Percentiles rank a stretch among this genome's conserved stretches.
Evolutionary conservation across 2,888 invertebrate species (phyloP).

Genomic region (Lottia scabra): DNA sequence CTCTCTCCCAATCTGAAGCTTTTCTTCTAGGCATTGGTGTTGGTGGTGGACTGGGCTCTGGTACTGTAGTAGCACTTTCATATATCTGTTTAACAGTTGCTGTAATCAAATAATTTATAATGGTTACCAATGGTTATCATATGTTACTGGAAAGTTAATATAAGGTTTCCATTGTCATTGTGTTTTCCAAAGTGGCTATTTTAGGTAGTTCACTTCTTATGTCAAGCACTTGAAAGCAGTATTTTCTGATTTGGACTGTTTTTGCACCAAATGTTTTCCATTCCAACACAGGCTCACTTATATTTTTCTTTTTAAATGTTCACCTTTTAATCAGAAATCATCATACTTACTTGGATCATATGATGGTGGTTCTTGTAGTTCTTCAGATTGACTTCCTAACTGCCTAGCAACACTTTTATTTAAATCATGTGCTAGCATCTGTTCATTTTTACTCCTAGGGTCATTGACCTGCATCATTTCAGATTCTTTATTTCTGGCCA

Average conservation of each 20-base stretch:
- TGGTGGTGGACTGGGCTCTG: slow-evolving; percentile 57
- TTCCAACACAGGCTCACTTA: too few species aligned
- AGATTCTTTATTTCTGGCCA: slow-evolving; percentile 41
- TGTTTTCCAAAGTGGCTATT: too few species aligned
- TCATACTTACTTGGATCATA: slow-evolving; percentile 28
- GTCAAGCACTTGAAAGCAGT: too few species aligned
- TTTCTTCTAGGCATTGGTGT: slow-evolving; percentile 62
- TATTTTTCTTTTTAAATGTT: too few species aligned
- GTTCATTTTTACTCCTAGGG: slow-evolving; percentile 62
- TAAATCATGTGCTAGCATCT: slow-evolving; percentile 51
- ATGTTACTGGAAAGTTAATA: too few species aligned
- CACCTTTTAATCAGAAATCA: neutral
- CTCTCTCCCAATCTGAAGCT: slow-evolving; percentile 64
- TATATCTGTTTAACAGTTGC: slow-evolving; percentile 59
- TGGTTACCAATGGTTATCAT: too few species aligned
- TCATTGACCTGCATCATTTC: slow-evolving; percentile 55
- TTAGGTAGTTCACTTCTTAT: too few species aligned
- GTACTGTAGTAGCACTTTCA: slow-evolving; percentile 59
- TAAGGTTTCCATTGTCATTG: too few species aligned
- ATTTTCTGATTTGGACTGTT: too few species aligned
- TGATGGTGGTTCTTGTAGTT: slow-evolving; percentile 9
- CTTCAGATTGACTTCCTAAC: neutral
- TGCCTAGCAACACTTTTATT: slow-evolving; percentile 11
- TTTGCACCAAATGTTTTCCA: too few species aligned
- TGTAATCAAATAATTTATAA: slow-evolving; percentile 22